Conservation (phyloP, 2,888 invertebrate genomes). For the Calliopum simillimum region DNA sequence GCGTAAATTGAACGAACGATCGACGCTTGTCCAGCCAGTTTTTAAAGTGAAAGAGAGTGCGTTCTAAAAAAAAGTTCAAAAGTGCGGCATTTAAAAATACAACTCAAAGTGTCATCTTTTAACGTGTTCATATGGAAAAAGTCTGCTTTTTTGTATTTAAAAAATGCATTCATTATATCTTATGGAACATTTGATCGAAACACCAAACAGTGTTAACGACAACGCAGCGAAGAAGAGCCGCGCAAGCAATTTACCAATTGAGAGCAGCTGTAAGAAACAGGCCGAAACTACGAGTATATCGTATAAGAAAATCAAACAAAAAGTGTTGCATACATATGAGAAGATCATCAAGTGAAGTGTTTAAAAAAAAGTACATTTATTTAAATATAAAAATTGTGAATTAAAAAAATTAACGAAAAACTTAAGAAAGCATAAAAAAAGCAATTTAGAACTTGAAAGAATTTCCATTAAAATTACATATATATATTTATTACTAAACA, state of each 20-base stretch:
- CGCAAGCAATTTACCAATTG: constrained; percentile 29
- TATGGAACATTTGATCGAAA: constrained; percentile 63
- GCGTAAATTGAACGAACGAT: no score
- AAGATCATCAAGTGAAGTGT: constrained; percentile 52
- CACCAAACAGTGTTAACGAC: constrained; percentile 53
- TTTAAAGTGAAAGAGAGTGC: no score
- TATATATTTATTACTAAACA: no score
- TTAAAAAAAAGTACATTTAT: background rate
- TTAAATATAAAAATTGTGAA: constrained; percentile 23
- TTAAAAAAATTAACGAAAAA: constrained; percentile 19
- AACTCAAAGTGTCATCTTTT: no score
- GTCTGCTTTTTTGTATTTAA: background rate
- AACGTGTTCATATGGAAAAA: no score
- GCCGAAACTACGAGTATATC: constrained; percentile 30
- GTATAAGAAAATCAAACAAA: constrained; percentile 44
- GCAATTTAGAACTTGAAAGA: no score
- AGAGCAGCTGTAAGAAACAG: constrained; percentile 36
- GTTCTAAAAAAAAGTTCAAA: no score
- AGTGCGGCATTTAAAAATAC: no score
- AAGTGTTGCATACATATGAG: constrained; percentile 53
- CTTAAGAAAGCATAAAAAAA: no score
- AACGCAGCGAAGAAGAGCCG: constrained; percentile 37
- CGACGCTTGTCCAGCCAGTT: no score
- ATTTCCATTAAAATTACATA: no score
- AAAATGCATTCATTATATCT: constrained; percentile 66